Percentiles rank a stretch among this genome's conserved stretches.
phyloP scores from a whole-genome alignment of 2,113 vertebrate genomes.

The Gallinago jamesoni region DNA sequence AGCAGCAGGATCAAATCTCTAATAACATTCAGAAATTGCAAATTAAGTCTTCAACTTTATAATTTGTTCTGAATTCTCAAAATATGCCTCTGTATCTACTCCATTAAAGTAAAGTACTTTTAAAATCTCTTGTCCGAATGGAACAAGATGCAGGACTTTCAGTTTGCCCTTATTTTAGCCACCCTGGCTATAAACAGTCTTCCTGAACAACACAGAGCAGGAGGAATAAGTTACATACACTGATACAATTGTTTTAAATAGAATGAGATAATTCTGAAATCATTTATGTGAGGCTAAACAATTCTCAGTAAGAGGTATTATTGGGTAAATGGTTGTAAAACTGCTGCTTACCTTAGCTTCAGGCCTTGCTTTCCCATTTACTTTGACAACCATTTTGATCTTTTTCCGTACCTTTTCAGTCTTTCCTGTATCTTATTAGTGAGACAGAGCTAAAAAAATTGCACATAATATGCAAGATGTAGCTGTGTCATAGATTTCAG shows the following conservation, averaged over 20 bases:
- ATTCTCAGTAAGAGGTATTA: neutral
- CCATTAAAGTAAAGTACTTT: neutral
- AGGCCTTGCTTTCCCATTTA: neutral
- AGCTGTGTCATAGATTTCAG: neutral
- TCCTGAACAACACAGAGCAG: neutral
- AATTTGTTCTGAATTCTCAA: neutral
- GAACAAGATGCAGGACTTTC: neutral
- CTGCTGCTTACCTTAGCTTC: neutral
- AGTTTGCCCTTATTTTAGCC: neutral
- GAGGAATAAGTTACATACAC: neutral
- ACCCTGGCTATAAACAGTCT: neutral
- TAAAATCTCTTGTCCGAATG: neutral
- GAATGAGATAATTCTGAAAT: neutral
- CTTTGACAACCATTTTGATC: neutral
- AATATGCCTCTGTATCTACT: neutral
- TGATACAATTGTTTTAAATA: neutral
- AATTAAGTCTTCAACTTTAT: neutral
- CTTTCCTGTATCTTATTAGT: neutral
- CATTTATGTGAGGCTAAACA: neutral
- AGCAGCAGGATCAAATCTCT: neutral
- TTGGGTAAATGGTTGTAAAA: neutral
- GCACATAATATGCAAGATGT: neutral
- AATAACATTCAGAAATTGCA: neutral
- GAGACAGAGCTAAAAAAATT: neutral
- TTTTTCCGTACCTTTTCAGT: neutral